Evolutionary conservation across 2,113 vertebrate species (phyloP).

Genomic region (Condylura cristata): DNA sequence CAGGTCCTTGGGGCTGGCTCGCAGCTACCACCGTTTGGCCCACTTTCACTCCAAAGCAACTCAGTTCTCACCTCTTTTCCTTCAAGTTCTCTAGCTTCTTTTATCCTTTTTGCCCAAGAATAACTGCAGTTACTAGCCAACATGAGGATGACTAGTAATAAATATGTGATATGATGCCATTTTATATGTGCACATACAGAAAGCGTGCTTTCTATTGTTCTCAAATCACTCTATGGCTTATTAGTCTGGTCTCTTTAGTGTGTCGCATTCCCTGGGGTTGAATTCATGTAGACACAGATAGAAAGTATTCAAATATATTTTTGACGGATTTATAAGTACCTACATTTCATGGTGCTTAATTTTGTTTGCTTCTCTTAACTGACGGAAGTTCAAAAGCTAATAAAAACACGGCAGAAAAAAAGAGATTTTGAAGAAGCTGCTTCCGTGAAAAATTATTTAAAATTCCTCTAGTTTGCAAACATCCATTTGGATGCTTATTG

Average conservation of each 20-base stretch:
- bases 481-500: slow-evolving; percentile 62
- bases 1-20: neutral
- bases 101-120: neutral
- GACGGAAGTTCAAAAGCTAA: slow-evolving; percentile 28
- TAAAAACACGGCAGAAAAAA: slow-evolving; percentile 31
- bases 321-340: slow-evolving; percentile 29
- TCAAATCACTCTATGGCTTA: neutral
- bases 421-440: neutral
- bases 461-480: slow-evolving; percentile 63
- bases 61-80: neutral
- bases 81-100: neutral
- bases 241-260: neutral
- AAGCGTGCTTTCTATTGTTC: neutral
- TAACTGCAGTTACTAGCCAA: neutral
- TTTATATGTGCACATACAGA: too few species aligned
- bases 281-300: neutral
- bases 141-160: neutral
- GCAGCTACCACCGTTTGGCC: too few species aligned
- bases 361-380: neutral
- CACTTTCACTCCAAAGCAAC: neutral
- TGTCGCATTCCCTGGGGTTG: neutral
- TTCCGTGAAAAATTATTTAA: slow-evolving; percentile 66
- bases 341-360: neutral
- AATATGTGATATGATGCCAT: neutral
- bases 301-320: slow-evolving; percentile 24